Evolutionary conservation across 2,888 invertebrate genomes (phyloP).

Genomic region (Drosophila niveifrons): DNA sequence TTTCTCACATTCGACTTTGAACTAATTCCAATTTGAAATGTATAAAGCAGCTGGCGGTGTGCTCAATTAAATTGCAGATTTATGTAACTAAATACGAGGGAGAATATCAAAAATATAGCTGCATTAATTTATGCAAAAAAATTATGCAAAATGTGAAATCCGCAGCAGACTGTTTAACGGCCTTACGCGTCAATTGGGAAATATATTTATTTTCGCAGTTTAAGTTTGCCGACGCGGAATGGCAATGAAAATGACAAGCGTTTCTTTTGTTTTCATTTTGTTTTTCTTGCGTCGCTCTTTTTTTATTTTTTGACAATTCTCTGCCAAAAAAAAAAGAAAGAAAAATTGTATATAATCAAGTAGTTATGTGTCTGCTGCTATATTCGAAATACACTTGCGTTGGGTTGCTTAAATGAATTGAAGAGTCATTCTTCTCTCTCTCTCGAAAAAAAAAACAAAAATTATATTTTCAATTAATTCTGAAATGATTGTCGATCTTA

Average conservation of each 20-base stretch:
- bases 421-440: not conserved
- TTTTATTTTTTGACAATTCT: conserved; percentile 41
- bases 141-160: conserved; percentile 56
- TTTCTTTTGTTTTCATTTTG: conserved; percentile 37
- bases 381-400: not conserved
- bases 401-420: not conserved
- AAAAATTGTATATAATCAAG: conserved; percentile 8
- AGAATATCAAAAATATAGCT: conserved; percentile 21
- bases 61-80: conserved; percentile 48
- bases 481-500: no score
- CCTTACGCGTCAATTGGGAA: conserved; percentile 72
- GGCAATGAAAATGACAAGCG: conserved; percentile 63
- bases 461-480: not conserved
- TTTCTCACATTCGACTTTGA: conserved; percentile 5
- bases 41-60: conserved; percentile 42
- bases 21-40: conserved; percentile 17
- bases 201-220: conserved; percentile 42
- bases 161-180: conserved; percentile 72
- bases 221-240: conserved; percentile 48
- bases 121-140: conserved; percentile 56
- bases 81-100: conserved; percentile 40
- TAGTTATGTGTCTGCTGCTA: conserved; percentile 8
- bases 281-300: conserved; percentile 18
- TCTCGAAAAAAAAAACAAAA: not conserved
- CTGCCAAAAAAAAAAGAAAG: conserved; percentile 17